phyloP scores from a whole-genome alignment of 2,888 invertebrate genomes.

The Temnothorax unifasciatus region DNA sequence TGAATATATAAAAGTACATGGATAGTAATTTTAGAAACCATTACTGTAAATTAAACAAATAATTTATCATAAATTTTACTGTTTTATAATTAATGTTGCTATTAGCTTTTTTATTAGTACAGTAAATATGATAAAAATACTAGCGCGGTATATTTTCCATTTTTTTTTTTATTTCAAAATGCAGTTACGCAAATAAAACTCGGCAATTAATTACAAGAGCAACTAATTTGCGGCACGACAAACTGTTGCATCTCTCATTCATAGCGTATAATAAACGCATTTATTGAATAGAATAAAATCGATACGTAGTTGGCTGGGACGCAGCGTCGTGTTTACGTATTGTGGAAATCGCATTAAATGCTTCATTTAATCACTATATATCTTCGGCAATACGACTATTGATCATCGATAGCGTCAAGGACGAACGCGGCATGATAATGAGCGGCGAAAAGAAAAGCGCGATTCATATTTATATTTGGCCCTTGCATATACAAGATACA shows the following conservation, averaged over 20 bases:
- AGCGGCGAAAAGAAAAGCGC: conserved; percentile 23
- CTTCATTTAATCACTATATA: conserved; percentile 23
- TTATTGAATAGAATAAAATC: conserved; percentile 34
- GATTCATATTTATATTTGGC: conserved; percentile 37
- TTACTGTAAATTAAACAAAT: not conserved
- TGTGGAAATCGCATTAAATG: conserved; percentile 21
- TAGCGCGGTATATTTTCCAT: not conserved
- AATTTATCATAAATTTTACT: not conserved
- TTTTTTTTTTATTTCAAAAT: not conserved
- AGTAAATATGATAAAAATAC: not conserved
- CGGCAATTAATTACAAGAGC: not conserved
- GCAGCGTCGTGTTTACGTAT: conserved; percentile 19
- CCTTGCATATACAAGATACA: not conserved
- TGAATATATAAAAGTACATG: not conserved
- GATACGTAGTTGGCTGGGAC: not conserved
- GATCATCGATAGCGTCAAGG: conserved; percentile 50
- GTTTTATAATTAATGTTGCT: not conserved
- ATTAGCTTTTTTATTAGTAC: not conserved
- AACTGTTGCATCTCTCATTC: conserved; percentile 44
- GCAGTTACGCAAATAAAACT: not conserved
- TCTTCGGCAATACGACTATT: conserved; percentile 38
- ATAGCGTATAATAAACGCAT: conserved; percentile 17
- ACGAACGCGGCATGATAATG: conserved; percentile 14
- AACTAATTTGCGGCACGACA: conserved; percentile 4
- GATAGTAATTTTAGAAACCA: not conserved